These are phyloP conservation scores for Drosophila seguyi DNA, from an alignment of 1,140 invertebrate genomes.

Conservation along the genomic window DNA sequence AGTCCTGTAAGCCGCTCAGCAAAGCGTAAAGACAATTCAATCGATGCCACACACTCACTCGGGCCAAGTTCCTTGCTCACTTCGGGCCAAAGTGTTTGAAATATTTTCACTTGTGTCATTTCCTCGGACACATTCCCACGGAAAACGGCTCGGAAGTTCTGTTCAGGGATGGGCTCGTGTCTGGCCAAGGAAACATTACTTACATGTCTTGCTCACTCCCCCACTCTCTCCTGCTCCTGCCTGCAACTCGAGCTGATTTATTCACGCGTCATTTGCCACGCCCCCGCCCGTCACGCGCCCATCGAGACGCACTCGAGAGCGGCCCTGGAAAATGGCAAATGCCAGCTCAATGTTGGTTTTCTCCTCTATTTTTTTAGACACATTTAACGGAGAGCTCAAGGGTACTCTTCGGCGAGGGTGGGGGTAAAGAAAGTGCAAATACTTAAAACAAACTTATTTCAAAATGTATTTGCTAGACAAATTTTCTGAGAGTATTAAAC, in stretches of 20 bases:
- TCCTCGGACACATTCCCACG: slow-evolving; percentile 70
- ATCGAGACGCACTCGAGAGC: slow-evolving; percentile 64
- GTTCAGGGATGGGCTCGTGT: slow-evolving; percentile 47
- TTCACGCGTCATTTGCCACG: slow-evolving; percentile 50
- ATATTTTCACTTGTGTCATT: slow-evolving; percentile 83
- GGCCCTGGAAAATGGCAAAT: slow-evolving; percentile 63
- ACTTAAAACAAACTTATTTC: not conserved
- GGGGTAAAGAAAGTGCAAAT: not conserved
- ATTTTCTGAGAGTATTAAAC: not conserved
- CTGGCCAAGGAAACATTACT: slow-evolving; percentile 47
- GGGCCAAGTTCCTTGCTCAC: slow-evolving; percentile 26
- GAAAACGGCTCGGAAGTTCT: slow-evolving; percentile 44
- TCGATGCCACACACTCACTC: slow-evolving; percentile 46
- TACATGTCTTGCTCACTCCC: slow-evolving; percentile 23
- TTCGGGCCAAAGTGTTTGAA: slow-evolving; percentile 59
- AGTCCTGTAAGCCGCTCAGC: slow-evolving; percentile 63
- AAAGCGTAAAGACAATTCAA: slow-evolving; percentile 75
- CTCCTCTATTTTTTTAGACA: slow-evolving; percentile 6
- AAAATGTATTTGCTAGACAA: not conserved
- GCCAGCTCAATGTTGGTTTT: slow-evolving; percentile 74
- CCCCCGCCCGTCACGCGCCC: slow-evolving; percentile 58
- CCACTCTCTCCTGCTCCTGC: not conserved
- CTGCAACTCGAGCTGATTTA: slow-evolving; percentile 46
- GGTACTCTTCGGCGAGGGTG: not conserved
- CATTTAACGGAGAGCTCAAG: slow-evolving; percentile 3